A percentile compares a stretch with the other conserved stretches of the same genome.
Conservation (phyloP, 37 sponge, comb jelly and placozoan species). For the Chondrosia reniformis region DNA sequence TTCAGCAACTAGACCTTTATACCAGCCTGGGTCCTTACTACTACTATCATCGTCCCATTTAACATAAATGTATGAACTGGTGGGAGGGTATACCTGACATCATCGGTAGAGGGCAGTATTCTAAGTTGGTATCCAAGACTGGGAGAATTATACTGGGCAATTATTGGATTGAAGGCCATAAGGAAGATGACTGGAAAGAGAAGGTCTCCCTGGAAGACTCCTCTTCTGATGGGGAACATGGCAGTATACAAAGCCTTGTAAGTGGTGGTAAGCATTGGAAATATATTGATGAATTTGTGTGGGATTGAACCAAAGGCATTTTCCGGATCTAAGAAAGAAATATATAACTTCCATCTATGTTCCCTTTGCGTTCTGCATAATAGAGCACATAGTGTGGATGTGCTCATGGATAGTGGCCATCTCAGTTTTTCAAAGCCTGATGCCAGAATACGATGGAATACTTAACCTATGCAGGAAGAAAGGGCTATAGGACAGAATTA, state of each 20-base stretch:
- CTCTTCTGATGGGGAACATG: background rate
- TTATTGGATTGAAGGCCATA: conserved; percentile 12
- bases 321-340: conserved; percentile 26
- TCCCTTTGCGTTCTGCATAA: conserved; percentile 32
- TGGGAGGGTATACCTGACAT: too few relatives aligned
- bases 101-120: too few relatives aligned
- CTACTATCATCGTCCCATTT: background rate
- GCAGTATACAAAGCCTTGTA: background rate
- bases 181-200: conserved; percentile 12
- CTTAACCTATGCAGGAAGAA: too few relatives aligned
- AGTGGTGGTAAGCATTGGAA: background rate
- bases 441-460: too few relatives aligned
- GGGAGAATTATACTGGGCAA: background rate
- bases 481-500: too few relatives aligned
- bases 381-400: conserved; percentile 16
- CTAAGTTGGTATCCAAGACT: background rate
- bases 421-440: too few relatives aligned
- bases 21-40: background rate
- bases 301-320: conserved; percentile 48
- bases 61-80: background rate
- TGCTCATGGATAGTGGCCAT: too few relatives aligned
- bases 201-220: conserved; percentile 30
- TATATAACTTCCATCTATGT: conserved; percentile 1
- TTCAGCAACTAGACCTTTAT: background rate
- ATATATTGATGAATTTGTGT: conserved; percentile 20